Conservation (phyloP, 2,888 invertebrate genomes). For the Monochamus alternatus region DNA sequence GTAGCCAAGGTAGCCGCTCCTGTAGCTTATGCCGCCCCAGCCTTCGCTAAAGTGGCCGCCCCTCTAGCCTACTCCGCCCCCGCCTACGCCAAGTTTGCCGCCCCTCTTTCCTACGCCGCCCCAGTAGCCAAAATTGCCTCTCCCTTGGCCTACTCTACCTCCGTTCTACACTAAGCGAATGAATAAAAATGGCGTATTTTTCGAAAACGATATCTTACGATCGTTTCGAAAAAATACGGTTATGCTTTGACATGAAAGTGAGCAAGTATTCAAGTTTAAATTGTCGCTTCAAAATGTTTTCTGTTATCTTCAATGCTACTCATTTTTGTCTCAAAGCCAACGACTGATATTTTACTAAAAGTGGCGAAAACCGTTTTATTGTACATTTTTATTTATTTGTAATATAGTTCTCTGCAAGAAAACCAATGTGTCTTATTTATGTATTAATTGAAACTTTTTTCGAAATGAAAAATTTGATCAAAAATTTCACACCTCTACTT, state of each 20-base stretch:
- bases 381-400: conserved; percentile 34
- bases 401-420: conserved; percentile 27
- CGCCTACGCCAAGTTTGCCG: conserved; percentile 19
- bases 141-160: conserved; percentile 40
- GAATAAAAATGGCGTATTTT: neutral
- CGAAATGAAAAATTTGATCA: no score
- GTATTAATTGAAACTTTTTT: no score
- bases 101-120: conserved; percentile 49
- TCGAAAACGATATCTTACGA: neutral
- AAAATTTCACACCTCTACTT: no score
- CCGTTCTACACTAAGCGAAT: conserved; percentile 9
- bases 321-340: neutral
- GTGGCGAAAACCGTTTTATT: conserved; percentile 14
- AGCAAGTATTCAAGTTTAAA: neutral
- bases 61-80: conserved; percentile 40
- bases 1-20: conserved; percentile 45
- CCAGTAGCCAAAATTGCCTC: conserved; percentile 63
- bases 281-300: neutral
- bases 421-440: neutral
- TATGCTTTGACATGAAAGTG: neutral
- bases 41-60: conserved; percentile 37
- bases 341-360: conserved; percentile 3
- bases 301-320: neutral
- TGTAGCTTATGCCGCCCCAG: conserved; percentile 49
- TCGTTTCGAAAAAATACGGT: neutral